Conservation (phyloP, 2,113 vertebrate genomes). For the Eupsittula cactorum region DNA sequence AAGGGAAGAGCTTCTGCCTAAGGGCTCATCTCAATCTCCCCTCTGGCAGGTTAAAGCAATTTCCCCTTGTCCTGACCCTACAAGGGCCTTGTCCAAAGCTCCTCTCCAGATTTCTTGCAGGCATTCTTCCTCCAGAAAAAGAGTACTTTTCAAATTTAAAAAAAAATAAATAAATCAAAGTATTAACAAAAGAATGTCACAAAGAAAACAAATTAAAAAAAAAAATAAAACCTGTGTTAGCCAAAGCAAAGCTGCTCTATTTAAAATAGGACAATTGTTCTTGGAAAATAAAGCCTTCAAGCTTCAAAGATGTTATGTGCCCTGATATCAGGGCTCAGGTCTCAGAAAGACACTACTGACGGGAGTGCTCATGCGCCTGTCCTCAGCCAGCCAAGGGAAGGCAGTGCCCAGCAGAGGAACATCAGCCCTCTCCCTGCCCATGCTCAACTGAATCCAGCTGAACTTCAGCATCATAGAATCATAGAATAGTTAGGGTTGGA, state of each 20-base stretch:
- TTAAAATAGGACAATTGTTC: neutral
- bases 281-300: neutral
- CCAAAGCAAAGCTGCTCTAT: neutral
- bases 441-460: neutral
- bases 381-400: neutral
- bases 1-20: too few species aligned
- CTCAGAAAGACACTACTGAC: neutral
- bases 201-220: neutral
- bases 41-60: neutral
- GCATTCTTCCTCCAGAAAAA: neutral
- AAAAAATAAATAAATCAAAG: neutral
- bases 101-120: neutral
- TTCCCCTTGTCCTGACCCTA: neutral
- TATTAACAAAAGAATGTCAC: neutral
- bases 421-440: neutral
- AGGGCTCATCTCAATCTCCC: too few species aligned
- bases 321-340: neutral
- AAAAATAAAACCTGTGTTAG: neutral
- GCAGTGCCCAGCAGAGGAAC: neutral
- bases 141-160: neutral
- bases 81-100: neutral
- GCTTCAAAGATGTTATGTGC: neutral
- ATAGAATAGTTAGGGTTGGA: too few species aligned
- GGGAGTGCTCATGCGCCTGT: neutral
- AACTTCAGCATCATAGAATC: neutral